These are phyloP conservation scores for Dissostichus mawsoni DNA, from an alignment of 2,113 vertebrate species.

Conservation along the genomic window DNA sequence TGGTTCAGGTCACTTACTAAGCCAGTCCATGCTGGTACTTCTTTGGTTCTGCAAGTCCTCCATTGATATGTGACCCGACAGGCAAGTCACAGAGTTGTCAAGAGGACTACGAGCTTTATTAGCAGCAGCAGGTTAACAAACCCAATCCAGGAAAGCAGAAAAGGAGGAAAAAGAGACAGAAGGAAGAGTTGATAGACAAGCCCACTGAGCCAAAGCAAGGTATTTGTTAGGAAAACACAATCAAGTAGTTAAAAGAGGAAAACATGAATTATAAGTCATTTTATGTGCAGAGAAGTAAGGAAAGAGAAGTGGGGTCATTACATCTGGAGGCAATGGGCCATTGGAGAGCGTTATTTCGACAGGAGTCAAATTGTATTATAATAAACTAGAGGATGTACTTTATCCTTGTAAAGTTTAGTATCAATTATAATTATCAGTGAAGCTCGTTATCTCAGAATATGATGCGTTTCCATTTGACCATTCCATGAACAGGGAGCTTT, in stretches of 20 bases:
- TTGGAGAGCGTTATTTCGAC: constrained; percentile 8
- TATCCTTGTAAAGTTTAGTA: constrained; percentile 8
- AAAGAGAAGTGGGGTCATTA: background rate
- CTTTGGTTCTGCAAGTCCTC: constrained; percentile 89
- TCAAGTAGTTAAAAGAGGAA: constrained; percentile 13
- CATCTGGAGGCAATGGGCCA: constrained; percentile 30
- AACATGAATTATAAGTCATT: background rate
- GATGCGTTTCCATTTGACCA: background rate
- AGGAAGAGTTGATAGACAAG: constrained; percentile 50
- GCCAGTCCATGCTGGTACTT: constrained; percentile 96
- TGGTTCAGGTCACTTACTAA: constrained; percentile 89
- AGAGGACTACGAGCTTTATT: constrained; percentile 92
- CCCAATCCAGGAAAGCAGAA: constrained; percentile 60
- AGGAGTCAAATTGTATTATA: background rate
- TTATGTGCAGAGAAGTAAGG: constrained; percentile 14
- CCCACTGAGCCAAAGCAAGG: constrained; percentile 67
- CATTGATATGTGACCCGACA: constrained; percentile 88
- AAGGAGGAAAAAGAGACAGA: constrained; percentile 58
- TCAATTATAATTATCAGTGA: constrained; percentile 14
- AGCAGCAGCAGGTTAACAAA: constrained; percentile 75
- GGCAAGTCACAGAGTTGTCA: constrained; percentile 94
- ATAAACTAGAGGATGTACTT: constrained; percentile 11
- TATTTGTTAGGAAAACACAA: constrained; percentile 52
- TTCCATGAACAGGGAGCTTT: background rate
- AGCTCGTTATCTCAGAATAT: constrained; percentile 7